Conservation (phyloP, 2,113 vertebrate genomes). For the Rostratula benghalensis region DNA sequence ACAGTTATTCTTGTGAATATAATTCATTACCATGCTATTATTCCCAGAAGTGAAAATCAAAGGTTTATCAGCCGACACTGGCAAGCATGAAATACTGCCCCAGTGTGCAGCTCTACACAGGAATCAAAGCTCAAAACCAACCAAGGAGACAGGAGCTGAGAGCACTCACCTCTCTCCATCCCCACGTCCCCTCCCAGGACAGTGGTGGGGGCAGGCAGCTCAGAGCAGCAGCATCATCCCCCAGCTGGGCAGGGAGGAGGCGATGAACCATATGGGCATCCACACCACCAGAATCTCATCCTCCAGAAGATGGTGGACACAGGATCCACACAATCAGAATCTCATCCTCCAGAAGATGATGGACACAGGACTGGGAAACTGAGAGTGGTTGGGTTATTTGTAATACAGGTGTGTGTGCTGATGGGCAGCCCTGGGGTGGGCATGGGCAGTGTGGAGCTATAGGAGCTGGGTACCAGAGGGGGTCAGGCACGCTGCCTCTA, state of each 20-base stretch:
- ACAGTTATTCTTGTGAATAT: conserved; percentile 71
- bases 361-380: background rate
- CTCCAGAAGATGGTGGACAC: background rate
- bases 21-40: conserved; percentile 71
- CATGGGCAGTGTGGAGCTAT: fast-evolving
- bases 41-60: conserved; percentile 73
- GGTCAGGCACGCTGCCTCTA: fast-evolving
- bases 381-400: background rate
- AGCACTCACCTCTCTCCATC: fast-evolving
- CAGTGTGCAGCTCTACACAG: background rate
- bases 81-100: conserved; percentile 51
- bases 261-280: background rate
- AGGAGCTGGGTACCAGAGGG: background rate
- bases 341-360: background rate
- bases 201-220: background rate
- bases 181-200: background rate
- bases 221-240: background rate
- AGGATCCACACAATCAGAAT: too few species aligned
- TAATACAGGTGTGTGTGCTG: fast-evolving
- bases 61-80: conserved; percentile 50
- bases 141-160: fast-evolving
- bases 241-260: background rate
- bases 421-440: fast-evolving
- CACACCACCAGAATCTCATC: background rate
- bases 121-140: background rate